Evolutionary conservation across 2,797 vertebrate genomes (phyloP).

Genomic region (Paguma larvata): DNA sequence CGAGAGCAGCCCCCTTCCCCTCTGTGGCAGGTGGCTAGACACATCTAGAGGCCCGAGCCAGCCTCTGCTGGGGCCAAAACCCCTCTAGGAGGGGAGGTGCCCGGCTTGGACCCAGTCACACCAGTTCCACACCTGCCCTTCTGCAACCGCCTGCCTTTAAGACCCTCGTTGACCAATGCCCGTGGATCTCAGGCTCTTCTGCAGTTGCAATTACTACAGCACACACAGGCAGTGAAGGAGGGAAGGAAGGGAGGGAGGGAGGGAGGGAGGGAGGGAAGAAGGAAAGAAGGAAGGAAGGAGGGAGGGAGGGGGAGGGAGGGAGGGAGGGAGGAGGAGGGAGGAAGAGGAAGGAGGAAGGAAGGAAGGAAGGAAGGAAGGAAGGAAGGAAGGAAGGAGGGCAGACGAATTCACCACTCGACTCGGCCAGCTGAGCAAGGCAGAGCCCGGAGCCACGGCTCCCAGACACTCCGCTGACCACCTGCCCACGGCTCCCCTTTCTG

Average conservation of each 20-base stretch:
- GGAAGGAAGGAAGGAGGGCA: neutral
- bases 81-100: no score
- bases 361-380: neutral
- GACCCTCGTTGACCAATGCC: neutral
- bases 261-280: no score
- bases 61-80: neutral
- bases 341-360: neutral
- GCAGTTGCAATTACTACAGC: neutral
- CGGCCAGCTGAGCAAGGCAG: neutral
- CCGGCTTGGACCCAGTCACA: neutral
- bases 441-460: neutral
- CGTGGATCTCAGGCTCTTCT: no score
- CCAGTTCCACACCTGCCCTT: neutral
- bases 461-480: neutral
- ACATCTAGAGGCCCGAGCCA: neutral
- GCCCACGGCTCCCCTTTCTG: neutral
- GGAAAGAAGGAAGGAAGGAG: no score
- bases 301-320: neutral
- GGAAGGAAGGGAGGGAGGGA: no score
- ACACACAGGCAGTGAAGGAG: neutral
- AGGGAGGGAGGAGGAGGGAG: neutral
- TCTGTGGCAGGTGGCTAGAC: neutral
- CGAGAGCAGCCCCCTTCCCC: neutral
- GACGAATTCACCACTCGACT: fast-evolving
- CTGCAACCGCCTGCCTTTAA: no score